phyloP scores from a whole-genome alignment of 1,140 invertebrate genomes.

The Riptortus pedestris region DNA sequence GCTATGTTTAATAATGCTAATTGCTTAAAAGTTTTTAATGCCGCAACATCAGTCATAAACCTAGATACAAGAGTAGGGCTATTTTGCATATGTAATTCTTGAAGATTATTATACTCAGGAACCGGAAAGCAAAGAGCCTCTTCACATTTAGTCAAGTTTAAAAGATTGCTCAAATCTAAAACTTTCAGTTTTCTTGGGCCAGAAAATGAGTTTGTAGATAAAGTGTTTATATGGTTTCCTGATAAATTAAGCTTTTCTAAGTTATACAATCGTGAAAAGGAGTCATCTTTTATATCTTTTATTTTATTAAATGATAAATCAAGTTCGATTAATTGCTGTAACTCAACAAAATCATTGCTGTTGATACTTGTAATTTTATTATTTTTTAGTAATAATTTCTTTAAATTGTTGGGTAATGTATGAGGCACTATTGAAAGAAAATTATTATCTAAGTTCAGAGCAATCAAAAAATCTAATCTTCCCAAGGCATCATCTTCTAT shows the following conservation, averaged over 20 bases:
- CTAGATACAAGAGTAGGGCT: conserved; percentile 58
- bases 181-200: conserved; percentile 51
- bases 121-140: conserved; percentile 51
- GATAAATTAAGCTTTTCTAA: conserved; percentile 65
- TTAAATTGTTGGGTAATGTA: conserved; percentile 51
- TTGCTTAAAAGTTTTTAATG: conserved; percentile 54
- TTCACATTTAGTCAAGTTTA: conserved; percentile 43
- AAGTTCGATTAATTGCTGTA: conserved; percentile 58
- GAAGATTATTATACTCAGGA: conserved; percentile 53
- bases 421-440: conserved; percentile 51
- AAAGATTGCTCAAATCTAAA: conserved; percentile 56
- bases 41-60: conserved; percentile 55
- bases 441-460: conserved; percentile 72
- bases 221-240: conserved; percentile 56
- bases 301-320: conserved; percentile 57
- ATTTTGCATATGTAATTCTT: conserved; percentile 58
- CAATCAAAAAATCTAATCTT: conserved; percentile 62
- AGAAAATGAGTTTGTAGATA: conserved; percentile 53
- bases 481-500: conserved; percentile 81
- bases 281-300: conserved; percentile 49
- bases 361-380: conserved; percentile 56
- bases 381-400: conserved; percentile 48
- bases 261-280: conserved; percentile 51
- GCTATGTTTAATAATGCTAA: conserved; percentile 58
- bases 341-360: conserved; percentile 53